These are phyloP conservation scores for Platysteira castanea DNA, from an alignment of 2,113 vertebrate species.

Conservation along the genomic window DNA sequence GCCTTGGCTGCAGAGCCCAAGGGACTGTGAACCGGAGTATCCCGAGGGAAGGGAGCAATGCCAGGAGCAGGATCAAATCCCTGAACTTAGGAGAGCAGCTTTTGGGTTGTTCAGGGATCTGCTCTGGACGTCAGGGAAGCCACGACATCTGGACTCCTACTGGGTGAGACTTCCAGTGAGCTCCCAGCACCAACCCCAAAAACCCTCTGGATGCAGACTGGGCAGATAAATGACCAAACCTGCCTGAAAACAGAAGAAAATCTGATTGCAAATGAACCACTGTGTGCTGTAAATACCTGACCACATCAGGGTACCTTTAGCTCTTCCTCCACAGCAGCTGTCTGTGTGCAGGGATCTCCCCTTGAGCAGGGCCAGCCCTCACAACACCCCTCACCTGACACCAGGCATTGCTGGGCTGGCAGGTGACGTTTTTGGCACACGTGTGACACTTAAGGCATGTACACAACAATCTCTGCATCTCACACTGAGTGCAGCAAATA, in stretches of 20 bases:
- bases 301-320: background rate
- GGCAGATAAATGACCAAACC: background rate
- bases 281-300: background rate
- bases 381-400: background rate
- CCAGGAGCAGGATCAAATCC: background rate
- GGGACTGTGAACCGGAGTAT: background rate
- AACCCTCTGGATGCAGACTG: background rate
- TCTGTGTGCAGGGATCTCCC: background rate
- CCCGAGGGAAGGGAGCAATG: background rate
- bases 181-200: background rate
- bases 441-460: accelerated
- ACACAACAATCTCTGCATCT: background rate
- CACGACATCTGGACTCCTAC: background rate
- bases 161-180: background rate
- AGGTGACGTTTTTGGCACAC: background rate
- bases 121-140: background rate
- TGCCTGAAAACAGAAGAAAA: background rate
- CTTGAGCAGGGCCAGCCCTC: background rate
- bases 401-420: background rate
- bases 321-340: background rate
- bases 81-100: background rate
- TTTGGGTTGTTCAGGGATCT: background rate
- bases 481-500: background rate
- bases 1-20: background rate
- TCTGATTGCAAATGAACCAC: background rate